Evolutionary conservation across 2,113 vertebrate species (phyloP).

Genomic region (Prinia subflava): DNA sequence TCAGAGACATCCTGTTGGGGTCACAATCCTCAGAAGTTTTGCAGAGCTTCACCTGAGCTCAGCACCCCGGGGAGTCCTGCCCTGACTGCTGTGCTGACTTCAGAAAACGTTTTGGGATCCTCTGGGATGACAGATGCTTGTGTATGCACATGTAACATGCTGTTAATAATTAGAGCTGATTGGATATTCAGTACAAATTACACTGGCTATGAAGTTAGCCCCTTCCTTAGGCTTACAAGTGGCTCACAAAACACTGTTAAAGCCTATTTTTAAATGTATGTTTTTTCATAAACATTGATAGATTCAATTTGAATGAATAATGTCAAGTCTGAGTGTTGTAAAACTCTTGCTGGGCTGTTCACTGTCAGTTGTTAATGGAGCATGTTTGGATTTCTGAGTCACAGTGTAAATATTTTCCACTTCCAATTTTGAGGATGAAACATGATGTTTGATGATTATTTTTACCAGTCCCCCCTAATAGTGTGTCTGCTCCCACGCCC

Average conservation of each 20-base stretch:
- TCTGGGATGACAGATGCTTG: constrained; percentile 57
- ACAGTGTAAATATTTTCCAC: constrained; percentile 43
- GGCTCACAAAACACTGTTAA: constrained; percentile 44
- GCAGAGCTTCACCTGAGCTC: neutral
- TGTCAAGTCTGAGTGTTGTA: neutral
- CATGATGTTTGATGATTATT: neutral
- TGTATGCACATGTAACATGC: constrained; percentile 45
- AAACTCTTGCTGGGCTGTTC: constrained; percentile 34
- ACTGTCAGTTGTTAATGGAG: constrained; percentile 15
- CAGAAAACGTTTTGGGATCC: constrained; percentile 24
- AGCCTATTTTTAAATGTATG: constrained; percentile 39
- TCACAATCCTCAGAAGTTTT: neutral
- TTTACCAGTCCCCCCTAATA: neutral
- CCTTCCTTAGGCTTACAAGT: constrained; percentile 42
- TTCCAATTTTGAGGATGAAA: neutral
- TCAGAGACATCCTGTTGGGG: neutral
- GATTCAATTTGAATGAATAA: constrained; percentile 37
- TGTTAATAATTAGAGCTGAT: constrained; percentile 62
- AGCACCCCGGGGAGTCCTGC: neutral
- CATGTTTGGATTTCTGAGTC: constrained; percentile 45
- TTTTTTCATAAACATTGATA: constrained; percentile 23
- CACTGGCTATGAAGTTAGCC: constrained; percentile 51
- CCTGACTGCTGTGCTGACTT: neutral
- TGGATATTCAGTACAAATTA: constrained; percentile 59
- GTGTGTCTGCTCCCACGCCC: neutral